Conservation (phyloP, 1,140 invertebrate species). For the Doryteuthis pealeii region DNA sequence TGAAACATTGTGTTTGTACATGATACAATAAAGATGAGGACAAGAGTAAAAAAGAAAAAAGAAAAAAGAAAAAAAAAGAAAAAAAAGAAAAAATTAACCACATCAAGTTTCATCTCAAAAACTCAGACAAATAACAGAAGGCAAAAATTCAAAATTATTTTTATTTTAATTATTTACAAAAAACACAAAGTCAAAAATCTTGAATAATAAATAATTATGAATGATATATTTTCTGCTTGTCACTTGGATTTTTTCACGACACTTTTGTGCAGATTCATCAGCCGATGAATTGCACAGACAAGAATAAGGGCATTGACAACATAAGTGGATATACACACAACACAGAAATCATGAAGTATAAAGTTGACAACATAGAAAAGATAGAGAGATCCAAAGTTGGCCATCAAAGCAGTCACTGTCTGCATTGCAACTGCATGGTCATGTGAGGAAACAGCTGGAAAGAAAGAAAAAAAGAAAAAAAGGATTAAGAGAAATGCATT, state of each 20-base stretch:
- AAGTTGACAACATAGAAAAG: slow-evolving; percentile 75
- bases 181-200: no score
- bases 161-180: no score
- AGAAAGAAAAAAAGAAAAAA: slow-evolving; percentile 8
- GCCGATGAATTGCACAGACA: slow-evolving; percentile 21
- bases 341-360: slow-evolving; percentile 73
- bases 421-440: slow-evolving; percentile 62
- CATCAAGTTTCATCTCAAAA: no score
- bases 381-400: slow-evolving; percentile 68
- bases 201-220: no score
- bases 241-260: slow-evolving; percentile 21
- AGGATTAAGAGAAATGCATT: no score
- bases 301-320: slow-evolving; percentile 69
- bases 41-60: no score
- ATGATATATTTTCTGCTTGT: not conserved
- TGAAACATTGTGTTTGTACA: no score
- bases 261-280: slow-evolving; percentile 11
- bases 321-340: slow-evolving; percentile 80
- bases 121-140: no score
- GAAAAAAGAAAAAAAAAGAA: no score
- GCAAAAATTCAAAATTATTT: no score
- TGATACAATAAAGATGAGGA: no score
- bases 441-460: slow-evolving; percentile 67
- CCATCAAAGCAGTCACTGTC: slow-evolving; percentile 50
- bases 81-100: no score